Percentiles rank a stretch among this genome's conserved stretches.
These are phyloP conservation scores for Pyralis farinalis DNA, from an alignment of 2,888 invertebrate genomes.

Conservation along the genomic window DNA sequence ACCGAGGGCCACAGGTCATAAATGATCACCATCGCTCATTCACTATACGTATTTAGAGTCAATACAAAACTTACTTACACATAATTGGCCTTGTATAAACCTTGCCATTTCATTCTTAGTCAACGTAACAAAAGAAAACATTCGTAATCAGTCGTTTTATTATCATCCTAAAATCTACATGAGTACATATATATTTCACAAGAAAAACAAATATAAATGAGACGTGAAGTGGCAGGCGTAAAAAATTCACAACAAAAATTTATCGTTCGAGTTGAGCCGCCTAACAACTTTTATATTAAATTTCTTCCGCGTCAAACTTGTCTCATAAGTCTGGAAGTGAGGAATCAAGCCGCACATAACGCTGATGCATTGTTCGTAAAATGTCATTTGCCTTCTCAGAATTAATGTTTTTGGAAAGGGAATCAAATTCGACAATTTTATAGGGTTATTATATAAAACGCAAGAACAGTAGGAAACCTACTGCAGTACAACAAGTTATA, in stretches of 20 bases:
- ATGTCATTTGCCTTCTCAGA: conserved; percentile 11
- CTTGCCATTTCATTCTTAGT: no score
- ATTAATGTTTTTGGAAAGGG: conserved; percentile 2
- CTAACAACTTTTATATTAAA: conserved; percentile 42
- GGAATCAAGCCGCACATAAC: conserved; percentile 16
- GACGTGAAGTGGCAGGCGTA: conserved; percentile 20
- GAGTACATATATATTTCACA: conserved; percentile 3
- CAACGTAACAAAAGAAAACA: neutral
- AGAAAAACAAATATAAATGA: conserved; percentile 11
- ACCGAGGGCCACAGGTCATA: no score
- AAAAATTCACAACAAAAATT: conserved; percentile 32
- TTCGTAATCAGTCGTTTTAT: neutral
- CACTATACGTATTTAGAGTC: no score
- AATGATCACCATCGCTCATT: no score
- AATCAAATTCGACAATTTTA: no score
- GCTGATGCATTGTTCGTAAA: conserved; percentile 21
- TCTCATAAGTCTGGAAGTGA: conserved; percentile 19
- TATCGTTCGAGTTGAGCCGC: conserved; percentile 25
- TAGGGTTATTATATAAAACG: no score
- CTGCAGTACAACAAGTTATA: no score
- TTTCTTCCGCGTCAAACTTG: conserved; percentile 32
- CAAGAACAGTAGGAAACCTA: no score
- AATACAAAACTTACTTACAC: no score
- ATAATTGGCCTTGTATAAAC: no score
- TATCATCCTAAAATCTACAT: neutral